A percentile compares a stretch with the other conserved stretches of the same genome.
Evolutionary conservation across 2,113 vertebrate genomes (phyloP).

Genomic region (Ochotona princeps): DNA sequence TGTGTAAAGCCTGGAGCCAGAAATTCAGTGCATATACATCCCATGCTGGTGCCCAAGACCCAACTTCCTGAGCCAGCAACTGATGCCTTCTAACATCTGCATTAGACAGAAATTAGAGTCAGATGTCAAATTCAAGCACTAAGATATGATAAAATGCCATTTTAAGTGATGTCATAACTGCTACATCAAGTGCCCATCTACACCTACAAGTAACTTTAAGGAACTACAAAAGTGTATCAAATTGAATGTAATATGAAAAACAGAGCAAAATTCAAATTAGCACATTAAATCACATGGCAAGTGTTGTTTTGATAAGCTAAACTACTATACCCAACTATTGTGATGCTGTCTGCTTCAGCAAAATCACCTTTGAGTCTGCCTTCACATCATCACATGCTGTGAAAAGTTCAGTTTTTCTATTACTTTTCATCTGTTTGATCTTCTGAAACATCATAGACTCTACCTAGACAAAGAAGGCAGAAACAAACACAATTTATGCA

Average conservation of each 20-base stretch:
- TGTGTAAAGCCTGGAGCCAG: too few species aligned
- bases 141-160: too few species aligned
- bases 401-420: slow-evolving; percentile 33
- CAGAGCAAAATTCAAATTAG: slow-evolving; percentile 26
- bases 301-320: slow-evolving; percentile 27
- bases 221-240: neutral
- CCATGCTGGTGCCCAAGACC: too few species aligned
- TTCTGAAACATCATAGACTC: neutral
- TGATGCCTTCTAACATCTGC: too few species aligned
- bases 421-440: slow-evolving; percentile 34
- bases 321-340: neutral
- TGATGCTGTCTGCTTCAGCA: neutral
- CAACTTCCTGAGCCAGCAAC: too few species aligned
- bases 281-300: neutral
- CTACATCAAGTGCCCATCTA: too few species aligned
- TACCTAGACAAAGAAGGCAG: neutral
- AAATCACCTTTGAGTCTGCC: neutral
- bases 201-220: neutral
- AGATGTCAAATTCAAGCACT: too few species aligned
- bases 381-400: neutral
- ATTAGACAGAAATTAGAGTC: too few species aligned
- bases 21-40: too few species aligned
- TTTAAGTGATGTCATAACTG: too few species aligned
- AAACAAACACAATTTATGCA: neutral
- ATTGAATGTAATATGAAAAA: neutral